Percentiles rank a stretch among this genome's conserved stretches.
These are phyloP conservation scores for Drosophila nr. perissopoda DNA, from an alignment of 2,888 invertebrate species.

Conservation along the genomic window DNA sequence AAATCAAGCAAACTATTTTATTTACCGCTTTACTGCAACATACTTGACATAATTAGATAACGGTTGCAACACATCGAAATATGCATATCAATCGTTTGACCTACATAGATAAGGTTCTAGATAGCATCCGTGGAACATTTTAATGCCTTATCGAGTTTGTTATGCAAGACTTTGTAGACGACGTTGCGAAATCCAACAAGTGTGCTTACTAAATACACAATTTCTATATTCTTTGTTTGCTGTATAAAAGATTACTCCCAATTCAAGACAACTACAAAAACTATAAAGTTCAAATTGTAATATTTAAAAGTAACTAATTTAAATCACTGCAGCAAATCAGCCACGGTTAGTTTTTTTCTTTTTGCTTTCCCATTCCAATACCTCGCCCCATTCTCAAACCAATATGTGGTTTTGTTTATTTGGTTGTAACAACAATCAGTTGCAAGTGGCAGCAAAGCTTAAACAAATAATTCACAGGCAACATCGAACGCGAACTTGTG, in stretches of 20 bases:
- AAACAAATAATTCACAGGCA: constrained; percentile 85
- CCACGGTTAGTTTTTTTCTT: neutral
- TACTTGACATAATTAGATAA: constrained; percentile 1
- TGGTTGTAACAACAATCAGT: constrained; percentile 11
- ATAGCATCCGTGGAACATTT: constrained; percentile 3
- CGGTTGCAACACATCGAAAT: neutral
- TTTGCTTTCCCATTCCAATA: neutral
- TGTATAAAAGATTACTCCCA: neutral
- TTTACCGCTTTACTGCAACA: neutral
- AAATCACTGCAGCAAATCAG: neutral
- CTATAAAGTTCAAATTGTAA: neutral
- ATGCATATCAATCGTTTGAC: constrained; percentile 8
- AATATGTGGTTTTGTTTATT: neutral
- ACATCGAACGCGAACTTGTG: constrained; percentile 88
- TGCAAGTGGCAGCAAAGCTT: constrained; percentile 23
- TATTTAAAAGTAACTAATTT: neutral
- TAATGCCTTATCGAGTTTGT: neutral
- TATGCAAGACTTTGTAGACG: neutral
- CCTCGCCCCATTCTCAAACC: neutral
- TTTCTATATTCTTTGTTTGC: neutral
- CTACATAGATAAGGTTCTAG: constrained; percentile 16
- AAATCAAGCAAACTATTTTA: neutral
- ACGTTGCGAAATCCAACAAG: neutral
- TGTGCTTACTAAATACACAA: neutral
- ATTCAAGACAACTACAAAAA: neutral